A percentile compares a stretch with the other conserved stretches of the same genome.
phyloP scores from a whole-genome alignment of 2,797 vertebrate species.

The Uromys caudimaculatus region DNA sequence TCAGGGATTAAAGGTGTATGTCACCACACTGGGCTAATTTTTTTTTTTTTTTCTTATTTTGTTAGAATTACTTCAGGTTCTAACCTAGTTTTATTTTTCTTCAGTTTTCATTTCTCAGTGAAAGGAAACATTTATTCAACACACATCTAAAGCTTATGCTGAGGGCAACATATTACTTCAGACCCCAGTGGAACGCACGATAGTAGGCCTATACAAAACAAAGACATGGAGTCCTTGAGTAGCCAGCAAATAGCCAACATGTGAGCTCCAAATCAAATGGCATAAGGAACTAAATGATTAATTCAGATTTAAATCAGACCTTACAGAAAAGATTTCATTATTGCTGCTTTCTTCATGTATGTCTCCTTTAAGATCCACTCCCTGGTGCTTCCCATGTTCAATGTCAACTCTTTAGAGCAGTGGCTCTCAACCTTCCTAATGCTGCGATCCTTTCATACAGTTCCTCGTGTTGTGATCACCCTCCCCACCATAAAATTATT shows the following conservation, averaged over 20 bases:
- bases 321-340: neutral
- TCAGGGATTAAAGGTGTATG: neutral
- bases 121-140: slow-evolving; percentile 21
- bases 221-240: neutral
- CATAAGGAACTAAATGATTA: neutral
- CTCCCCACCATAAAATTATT: neutral
- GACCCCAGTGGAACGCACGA: neutral
- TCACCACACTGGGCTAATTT: too few relatives aligned
- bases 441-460: neutral
- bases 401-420: neutral
- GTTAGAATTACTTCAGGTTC: slow-evolving; percentile 15
- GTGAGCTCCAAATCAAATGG: slow-evolving; percentile 10
- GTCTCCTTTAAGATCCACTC: neutral
- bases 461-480: neutral
- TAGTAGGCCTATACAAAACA: neutral
- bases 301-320: neutral
- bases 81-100: neutral
- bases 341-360: neutral
- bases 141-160: neutral
- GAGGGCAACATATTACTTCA: neutral
- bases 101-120: slow-evolving; percentile 20
- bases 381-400: neutral
- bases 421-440: neutral
- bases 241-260: neutral
- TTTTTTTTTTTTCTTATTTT: neutral